These are phyloP conservation scores for Phylloscopus trochiloides DNA, from an alignment of 2,113 vertebrate genomes.

Conservation along the genomic window DNA sequence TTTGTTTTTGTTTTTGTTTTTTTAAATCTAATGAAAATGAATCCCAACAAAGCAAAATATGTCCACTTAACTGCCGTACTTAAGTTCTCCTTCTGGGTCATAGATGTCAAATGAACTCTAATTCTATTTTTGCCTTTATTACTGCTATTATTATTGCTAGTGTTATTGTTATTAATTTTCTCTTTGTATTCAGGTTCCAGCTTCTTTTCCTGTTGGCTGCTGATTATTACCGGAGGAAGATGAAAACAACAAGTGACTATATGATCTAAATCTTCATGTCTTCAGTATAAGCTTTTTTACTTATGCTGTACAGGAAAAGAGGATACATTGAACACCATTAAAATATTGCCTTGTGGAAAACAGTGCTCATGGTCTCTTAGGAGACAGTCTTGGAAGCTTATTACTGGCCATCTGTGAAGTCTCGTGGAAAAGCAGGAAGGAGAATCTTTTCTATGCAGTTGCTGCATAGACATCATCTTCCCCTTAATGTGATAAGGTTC, in stretches of 20 bases:
- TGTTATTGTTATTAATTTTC: background rate
- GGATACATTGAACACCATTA: background rate
- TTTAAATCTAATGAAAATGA: background rate
- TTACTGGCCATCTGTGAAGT: background rate
- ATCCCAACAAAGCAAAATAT: background rate
- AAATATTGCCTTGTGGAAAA: background rate
- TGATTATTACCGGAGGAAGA: background rate
- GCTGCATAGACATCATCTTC: background rate
- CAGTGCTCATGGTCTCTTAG: rapidly evolving
- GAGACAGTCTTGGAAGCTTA: background rate
- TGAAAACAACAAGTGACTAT: background rate
- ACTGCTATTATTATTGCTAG: background rate
- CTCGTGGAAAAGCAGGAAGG: background rate
- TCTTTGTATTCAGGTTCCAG: background rate
- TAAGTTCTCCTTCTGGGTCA: background rate
- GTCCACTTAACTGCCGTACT: background rate
- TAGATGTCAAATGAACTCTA: background rate
- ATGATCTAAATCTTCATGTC: background rate
- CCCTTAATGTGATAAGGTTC: background rate
- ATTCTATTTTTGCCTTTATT: background rate
- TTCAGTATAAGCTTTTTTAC: background rate
- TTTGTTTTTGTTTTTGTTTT: background rate
- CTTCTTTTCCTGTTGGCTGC: background rate
- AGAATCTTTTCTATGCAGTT: background rate
- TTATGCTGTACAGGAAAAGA: background rate